Evolutionary conservation across 2,797 vertebrate species (phyloP), one percentile per base, ranked within the genome.

Genomic region (Apogon talboti): DNA sequence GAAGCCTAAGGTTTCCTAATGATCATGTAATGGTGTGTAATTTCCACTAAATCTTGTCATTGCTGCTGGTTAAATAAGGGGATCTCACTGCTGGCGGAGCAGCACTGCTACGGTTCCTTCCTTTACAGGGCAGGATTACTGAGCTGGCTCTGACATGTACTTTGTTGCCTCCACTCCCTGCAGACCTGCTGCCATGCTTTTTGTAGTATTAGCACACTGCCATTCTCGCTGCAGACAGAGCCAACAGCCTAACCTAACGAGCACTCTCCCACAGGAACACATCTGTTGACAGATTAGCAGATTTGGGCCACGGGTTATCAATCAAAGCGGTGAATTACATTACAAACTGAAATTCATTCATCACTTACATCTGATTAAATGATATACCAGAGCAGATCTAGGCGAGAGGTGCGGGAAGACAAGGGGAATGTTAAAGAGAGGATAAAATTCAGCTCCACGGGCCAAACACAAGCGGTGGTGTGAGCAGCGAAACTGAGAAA

Each of bases 231-330:
- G n/a, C 53, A 76, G 63, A 81, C 76, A 49, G 51, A 67, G 69
- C 70, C 76, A 76, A 64, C 49, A 38, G 69, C 63, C 70, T 52
- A 61, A 61, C 69, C 63, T 80, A 80, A 87, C 71, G 7, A 86
- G 76, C 58, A 0, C 16, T 59, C 55, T 83, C 83, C 82, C 84
- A 69, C 49, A 71, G 81, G 77, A 84, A 45, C 83, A 71, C 76
- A 82, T 86, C 79, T 85, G 74, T 71, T 81, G 86, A 83, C 84
- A 84, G 59, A 84, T 79, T 74, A 82, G 77, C 67, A 64, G 56
- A 68, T 44, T 57, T 57, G 15, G 49, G 75, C 66, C 66, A 40
- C 6, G 62, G 65, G 67, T 72, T 87, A 88, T 90, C 90, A 89
- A 79, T 89, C 85, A 86, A 57, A 65, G 54, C 68, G 78, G 56